Conservation (phyloP, 2,888 invertebrate species). For the Odontocerum albicorne region DNA sequence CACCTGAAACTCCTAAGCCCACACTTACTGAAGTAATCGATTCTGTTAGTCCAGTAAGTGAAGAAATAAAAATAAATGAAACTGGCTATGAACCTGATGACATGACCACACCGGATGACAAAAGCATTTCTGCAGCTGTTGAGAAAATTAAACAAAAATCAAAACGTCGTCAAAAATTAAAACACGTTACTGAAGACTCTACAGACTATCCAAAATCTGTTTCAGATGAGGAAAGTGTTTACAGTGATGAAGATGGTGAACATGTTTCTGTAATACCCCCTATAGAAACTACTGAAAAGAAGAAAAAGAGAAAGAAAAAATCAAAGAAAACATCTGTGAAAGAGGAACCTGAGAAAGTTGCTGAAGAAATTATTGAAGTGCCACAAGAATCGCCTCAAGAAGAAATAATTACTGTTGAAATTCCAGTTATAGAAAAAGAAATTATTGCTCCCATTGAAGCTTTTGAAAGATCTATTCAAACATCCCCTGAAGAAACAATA, state of each 20-base stretch:
- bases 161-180: constrained; percentile 43
- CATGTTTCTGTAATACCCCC: constrained; percentile 1
- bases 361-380: constrained; percentile 55
- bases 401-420: constrained; percentile 61
- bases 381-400: constrained; percentile 55
- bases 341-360: constrained; percentile 48
- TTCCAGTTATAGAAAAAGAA: constrained; percentile 39
- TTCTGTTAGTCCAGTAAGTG: constrained; percentile 46
- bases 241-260: constrained; percentile 30
- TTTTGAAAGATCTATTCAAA: constrained; percentile 65
- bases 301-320: constrained; percentile 32
- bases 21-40: constrained; percentile 39
- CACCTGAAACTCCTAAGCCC: constrained; percentile 56
- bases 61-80: constrained; percentile 52
- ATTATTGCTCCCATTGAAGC: constrained; percentile 43
- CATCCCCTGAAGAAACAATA: constrained; percentile 51
- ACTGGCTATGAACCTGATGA: constrained; percentile 75
- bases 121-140: constrained; percentile 40
- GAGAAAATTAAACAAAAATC: constrained; percentile 44
- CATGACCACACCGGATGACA: constrained; percentile 56
- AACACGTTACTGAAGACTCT: constrained; percentile 26
- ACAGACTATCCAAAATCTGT: constrained; percentile 34
- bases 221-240: constrained; percentile 31
- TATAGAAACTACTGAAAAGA: constrained; percentile 16
- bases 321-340: constrained; percentile 37